Percentiles rank a stretch among this genome's conserved stretches.
phyloP scores from a whole-genome alignment of 2,888 invertebrate species.

The Blastobasis lacticolella region DNA sequence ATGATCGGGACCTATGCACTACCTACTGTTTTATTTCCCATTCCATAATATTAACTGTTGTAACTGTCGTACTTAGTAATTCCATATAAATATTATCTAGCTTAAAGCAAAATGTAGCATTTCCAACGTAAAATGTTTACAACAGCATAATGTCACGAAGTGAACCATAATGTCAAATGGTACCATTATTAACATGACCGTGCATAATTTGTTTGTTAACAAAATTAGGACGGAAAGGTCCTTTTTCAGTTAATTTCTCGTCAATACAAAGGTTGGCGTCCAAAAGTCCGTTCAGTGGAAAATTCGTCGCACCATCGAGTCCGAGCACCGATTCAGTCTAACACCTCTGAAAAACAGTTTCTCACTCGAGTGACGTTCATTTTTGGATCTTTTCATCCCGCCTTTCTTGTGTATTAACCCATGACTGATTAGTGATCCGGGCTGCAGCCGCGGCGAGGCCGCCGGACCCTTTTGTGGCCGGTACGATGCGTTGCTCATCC shows the following conservation, averaged over 20 bases:
- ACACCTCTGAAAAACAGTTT: constrained; percentile 71
- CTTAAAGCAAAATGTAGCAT: too few species aligned
- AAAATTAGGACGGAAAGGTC: constrained; percentile 59
- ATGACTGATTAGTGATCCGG: constrained; percentile 28
- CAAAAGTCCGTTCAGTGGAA: constrained; percentile 68
- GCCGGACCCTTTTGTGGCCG: too few species aligned
- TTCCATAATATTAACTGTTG: constrained; percentile 7
- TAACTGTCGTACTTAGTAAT: background rate
- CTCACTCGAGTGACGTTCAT: constrained; percentile 65
- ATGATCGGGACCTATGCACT: constrained; percentile 29
- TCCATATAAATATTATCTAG: too few species aligned
- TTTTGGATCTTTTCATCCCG: constrained; percentile 70
- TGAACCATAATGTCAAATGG: constrained; percentile 19
- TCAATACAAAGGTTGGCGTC: constrained; percentile 64
- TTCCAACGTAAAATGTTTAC: too few species aligned
- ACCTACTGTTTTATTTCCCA: constrained; percentile 29
- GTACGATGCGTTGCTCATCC: constrained; percentile 11
- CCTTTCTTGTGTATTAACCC: constrained; percentile 56
- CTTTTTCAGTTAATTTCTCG: constrained; percentile 62
- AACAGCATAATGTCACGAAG: constrained; percentile 4
- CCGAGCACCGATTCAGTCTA: constrained; percentile 61
- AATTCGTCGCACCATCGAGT: constrained; percentile 69
- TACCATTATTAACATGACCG: constrained; percentile 33
- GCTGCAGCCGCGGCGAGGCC: too few species aligned
- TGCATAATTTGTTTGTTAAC: constrained; percentile 44